Evolutionary conservation across 1,140 invertebrate genomes (phyloP).

Genomic region (Drosophila bocki): DNA sequence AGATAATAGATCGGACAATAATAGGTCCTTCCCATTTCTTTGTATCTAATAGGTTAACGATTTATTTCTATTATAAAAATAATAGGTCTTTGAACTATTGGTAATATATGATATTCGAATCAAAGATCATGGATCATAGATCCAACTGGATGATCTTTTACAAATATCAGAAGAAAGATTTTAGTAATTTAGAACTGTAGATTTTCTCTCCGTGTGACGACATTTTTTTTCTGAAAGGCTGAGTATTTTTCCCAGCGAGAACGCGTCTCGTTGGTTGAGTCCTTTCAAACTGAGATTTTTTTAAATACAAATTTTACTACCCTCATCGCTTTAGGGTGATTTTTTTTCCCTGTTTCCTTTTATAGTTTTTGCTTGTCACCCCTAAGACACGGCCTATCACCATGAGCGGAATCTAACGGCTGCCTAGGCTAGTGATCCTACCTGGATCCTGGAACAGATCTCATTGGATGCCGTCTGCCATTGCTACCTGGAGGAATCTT

Average conservation of each 20-base stretch:
- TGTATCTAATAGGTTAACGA: not conserved
- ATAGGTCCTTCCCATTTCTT: not conserved
- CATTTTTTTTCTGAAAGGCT: conserved; percentile 21
- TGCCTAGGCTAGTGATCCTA: conserved; percentile 44
- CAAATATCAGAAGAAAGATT: not conserved
- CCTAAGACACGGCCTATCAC: conserved; percentile 58
- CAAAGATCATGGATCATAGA: not conserved
- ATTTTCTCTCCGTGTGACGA: conserved; percentile 14
- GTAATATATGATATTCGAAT: not conserved
- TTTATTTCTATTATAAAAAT: not conserved
- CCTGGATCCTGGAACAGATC: conserved; percentile 47
- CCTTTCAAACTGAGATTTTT: conserved; percentile 26
- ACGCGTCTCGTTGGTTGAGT: conserved; percentile 44
- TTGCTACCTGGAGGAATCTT: conserved; percentile 51
- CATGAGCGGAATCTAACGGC: conserved; percentile 53
- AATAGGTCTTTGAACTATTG: not conserved
- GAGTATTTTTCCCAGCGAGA: conserved; percentile 21
- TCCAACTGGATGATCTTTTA: not conserved
- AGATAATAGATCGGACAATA: not conserved
- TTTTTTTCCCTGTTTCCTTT: conserved; percentile 29
- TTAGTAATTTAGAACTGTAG: not conserved
- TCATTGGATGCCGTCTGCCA: conserved; percentile 64
- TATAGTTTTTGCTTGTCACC: conserved; percentile 34
- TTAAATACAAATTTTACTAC: conserved; percentile 34
- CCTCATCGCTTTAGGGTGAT: conserved; percentile 57